Conservation (phyloP, 2,888 invertebrate genomes). For the Tillus elongatus region DNA sequence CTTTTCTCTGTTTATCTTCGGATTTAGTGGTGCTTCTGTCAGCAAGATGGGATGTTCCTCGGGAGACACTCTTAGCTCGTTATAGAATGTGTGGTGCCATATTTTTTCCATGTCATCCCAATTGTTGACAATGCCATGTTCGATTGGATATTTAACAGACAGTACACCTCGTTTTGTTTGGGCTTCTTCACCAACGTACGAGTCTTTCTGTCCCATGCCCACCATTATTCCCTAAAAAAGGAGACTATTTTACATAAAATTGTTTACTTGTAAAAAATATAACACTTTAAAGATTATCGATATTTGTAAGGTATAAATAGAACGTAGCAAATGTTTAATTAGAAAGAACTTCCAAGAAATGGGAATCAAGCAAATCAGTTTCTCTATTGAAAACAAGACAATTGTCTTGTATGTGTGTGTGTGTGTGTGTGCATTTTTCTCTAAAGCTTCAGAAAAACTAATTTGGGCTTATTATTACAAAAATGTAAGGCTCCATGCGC, state of each 20-base stretch:
- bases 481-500: too few species aligned
- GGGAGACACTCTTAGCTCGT: conserved; percentile 69
- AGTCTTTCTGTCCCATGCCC: conserved; percentile 42
- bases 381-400: too few species aligned
- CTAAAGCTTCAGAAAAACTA: too few species aligned
- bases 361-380: too few species aligned
- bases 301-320: too few species aligned
- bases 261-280: not conserved
- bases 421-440: too few species aligned
- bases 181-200: conserved; percentile 54
- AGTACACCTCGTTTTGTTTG: conserved; percentile 48
- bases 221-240: conserved; percentile 38
- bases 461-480: too few species aligned
- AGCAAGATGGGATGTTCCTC: conserved; percentile 72
- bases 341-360: too few species aligned
- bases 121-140: conserved; percentile 67
- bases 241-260: not conserved
- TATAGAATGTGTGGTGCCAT: conserved; percentile 81
- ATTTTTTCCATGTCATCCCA: conserved; percentile 88
- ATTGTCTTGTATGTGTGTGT: too few species aligned
- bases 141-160: conserved; percentile 63
- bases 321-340: too few species aligned
- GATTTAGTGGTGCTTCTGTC: conserved; percentile 72
- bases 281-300: too few species aligned
- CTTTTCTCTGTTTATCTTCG: conserved; percentile 72